Evolutionary conservation across 2,797 vertebrate genomes (phyloP), one percentile per base, ranked within the genome.

Genomic region (Darevskia nairensis): DNA sequence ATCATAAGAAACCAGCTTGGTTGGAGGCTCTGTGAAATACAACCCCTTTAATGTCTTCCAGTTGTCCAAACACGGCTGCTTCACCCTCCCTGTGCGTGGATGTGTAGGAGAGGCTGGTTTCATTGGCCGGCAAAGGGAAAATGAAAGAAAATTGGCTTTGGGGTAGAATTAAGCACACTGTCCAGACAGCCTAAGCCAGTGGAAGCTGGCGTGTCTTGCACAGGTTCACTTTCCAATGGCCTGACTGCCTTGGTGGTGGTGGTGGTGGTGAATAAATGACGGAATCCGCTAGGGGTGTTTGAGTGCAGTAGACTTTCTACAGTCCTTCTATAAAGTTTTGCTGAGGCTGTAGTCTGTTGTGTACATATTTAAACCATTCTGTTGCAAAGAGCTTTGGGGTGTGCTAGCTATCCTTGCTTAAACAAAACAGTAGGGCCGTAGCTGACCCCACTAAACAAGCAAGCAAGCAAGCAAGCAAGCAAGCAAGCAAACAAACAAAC

Each of bases 61-160:
- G 97, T 98, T 98, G 97, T 98, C 95, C 95, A 98, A 98, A 98
- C 97, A 98, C 25, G 27, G 90, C 91, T 93, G 91, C 92, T 91
- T 94, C 89, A 88, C 96, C 94, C 89, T 88, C 69, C 72, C 87
- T 85, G 0, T 23, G 80, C 82, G 84, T 89, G 71, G 68, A 59
- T 55, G 17, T 55, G 23, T 77, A 59, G 35, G 86, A 2, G 78
- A 81, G 85, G 0, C 75, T 80, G 0, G 3, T 0, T 0, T 59
- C 87, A 82, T 85, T 78, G 41, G 89, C 82, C 83, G 55, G 72
- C 35, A 76, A 85, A 69, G 77, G 64, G 89, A 89, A 91, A 89
- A 92, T 88, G 80, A 32, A 86, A 41, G 23, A 85, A 90, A 84
- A 71, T 55, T 83, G 89, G 86, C n/a, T 46, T 27, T 76, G 29